Base-by-base conservation (phyloP, 2,113 vertebrate species). In the Catharus fuscescens region DNA sequence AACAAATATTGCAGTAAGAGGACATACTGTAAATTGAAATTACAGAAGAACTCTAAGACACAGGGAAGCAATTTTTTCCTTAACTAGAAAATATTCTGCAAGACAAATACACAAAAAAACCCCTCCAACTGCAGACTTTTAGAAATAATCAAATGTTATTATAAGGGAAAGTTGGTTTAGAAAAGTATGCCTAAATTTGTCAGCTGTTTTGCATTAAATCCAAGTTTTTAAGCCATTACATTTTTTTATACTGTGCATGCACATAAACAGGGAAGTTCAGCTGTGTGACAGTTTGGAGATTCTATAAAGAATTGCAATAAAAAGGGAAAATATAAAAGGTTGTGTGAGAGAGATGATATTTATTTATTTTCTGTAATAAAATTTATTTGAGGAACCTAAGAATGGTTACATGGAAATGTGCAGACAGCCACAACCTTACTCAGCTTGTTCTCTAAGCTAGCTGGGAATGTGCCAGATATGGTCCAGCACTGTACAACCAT, bases 141-240 rank as follows among this genome's bases (percentile, higher is more conserved):
- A 93, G 80, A 94, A 96, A 86, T 61, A 90, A 93, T 92, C 71
- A 92, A 94, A 94, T 83, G n/a, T 69, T 89, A 82, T 96, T 80
- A 74, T 72, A 90, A 5, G n/a, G 50, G 65, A 92, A 95, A 89
- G n/a, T 65, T 92, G 38, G 40, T 71, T 78, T 70, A 77, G 84
- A 93, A 65, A 95, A 73, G 26, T 77, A 60, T 26, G 54, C 34
- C 47, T 94, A 91, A 95, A 89, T 96, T 96, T 86, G 92, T 80
- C 74, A 80, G 81, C 59, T 92, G 91, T 88, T 95, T 95, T 93
- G 74, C 80, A 93, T 96, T 89, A 95, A 80, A 95, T 54, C 52
- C 47, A 65, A 47, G 74, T 52, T 85, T 80, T 50, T 94, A 87
- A 73, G 50, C 50, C 71, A 52, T 84, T 96, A 69, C 90, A 29